Base-by-base conservation (phyloP, 2,113 vertebrate genomes). In the Tringa solitaria region DNA sequence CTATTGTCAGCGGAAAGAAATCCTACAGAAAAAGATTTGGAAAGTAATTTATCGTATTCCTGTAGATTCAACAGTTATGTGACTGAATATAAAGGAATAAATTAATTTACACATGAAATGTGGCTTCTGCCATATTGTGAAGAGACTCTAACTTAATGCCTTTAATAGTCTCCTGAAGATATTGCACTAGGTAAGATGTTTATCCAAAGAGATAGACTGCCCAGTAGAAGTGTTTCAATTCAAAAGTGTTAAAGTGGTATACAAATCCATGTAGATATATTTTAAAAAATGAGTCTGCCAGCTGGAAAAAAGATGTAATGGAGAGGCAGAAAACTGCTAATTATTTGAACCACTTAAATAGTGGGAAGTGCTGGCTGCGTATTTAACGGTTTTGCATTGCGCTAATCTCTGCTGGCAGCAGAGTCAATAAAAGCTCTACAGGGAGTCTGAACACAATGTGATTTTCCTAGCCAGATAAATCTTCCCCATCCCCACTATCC, bases 401-500 rank as follows among this genome's bases (percentile, higher is more conserved):
- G 11, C 83, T 96, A 93, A 93, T 90, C 76, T 95, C 87, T 84
- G 43, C 79, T 90, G 73, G 78, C 86, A 95, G 69, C 39, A 68
- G 61, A 89, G 50, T 94, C 91, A 78, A 90, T 91, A 95, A 91
- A 96, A 72, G 59, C 39, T 87, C 65, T 86, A 28, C 61, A 53
- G 69, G 67, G 82, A 87, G n/a, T 64, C 61, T 50, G 61, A 95
- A 76, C 46, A 78, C 65, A 72, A 23, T 46, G 41, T 51, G 82
- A 61, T 91, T 88, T 94, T 95, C 64, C 94, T 75, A 95, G 87
- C 56, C 91, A 83, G 87, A 95, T 95, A 95, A 91, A 96, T 96
- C 89, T 93, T 84, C 57, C 65, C 39, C 61, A 45, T 95, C 80
- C 82, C 65, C 80, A 50, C 80, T 74, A 85, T 74, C 63, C 41